Percentiles rank a stretch among this genome's conserved stretches.
Conservation (phyloP, 2,888 invertebrate genomes). For the Rhamphomyia laevipes region DNA sequence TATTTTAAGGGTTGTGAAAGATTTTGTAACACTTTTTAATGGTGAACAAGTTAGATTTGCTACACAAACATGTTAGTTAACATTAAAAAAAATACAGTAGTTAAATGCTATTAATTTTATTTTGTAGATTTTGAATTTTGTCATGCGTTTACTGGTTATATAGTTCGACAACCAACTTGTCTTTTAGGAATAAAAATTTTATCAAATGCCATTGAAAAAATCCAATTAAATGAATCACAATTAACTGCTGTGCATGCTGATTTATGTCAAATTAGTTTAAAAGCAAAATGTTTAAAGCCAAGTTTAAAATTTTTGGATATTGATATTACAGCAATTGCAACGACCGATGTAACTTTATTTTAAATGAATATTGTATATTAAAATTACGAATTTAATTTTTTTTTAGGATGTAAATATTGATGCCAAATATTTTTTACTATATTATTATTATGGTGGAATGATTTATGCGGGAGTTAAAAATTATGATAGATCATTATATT, state of each 20-base stretch:
- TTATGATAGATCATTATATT: conserved; percentile 84
- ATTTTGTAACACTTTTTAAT: conserved; percentile 77
- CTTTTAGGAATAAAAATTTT: conserved; percentile 74
- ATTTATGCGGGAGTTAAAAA: conserved; percentile 90
- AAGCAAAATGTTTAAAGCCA: conserved; percentile 85
- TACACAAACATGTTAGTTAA: conserved; percentile 68
- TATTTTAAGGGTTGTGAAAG: conserved; percentile 62
- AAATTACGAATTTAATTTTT: conserved; percentile 7
- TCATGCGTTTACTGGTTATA: conserved; percentile 65
- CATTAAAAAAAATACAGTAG: no score
- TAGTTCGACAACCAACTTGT: conserved; percentile 63
- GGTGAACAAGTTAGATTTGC: conserved; percentile 82
- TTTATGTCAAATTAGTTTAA: conserved; percentile 80
- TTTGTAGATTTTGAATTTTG: conserved; percentile 77
- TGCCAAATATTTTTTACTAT: conserved; percentile 67
- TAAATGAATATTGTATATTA: background rate
- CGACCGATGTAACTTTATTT: conserved; percentile 50
- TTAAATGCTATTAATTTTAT: conserved; percentile 2
- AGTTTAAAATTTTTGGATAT: conserved; percentile 78
- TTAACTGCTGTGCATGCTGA: conserved; percentile 91
- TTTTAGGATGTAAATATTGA: conserved; percentile 53
- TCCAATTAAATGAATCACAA: conserved; percentile 77
- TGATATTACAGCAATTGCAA: conserved; percentile 83
- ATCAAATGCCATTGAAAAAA: conserved; percentile 73
- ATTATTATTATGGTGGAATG: conserved; percentile 97